Base-by-base conservation (phyloP, 2,888 invertebrate species). In the Taphrorychus bicolor region DNA sequence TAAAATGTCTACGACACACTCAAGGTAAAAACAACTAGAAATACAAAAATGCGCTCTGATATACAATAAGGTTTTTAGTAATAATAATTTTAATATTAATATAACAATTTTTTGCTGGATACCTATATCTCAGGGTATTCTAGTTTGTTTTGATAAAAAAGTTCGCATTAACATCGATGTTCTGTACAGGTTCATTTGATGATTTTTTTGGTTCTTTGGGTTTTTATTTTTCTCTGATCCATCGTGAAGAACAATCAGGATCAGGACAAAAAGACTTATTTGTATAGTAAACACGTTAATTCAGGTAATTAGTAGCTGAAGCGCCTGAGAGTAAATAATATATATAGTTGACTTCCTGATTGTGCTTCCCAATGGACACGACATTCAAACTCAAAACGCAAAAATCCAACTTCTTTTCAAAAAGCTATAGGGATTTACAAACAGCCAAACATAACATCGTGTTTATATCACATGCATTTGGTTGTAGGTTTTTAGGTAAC, bases 381-480 rank as follows among this genome's bases (percentile, higher is more conserved):
- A 45, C 32, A 32, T 32, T 32, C 7, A 11, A 32, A 45, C 45
- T 22, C 51, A n/a, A 22, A 51, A 51, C 51, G 14, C 51, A 51
- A 51, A 51, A 17, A 51, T 45, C 45, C 17, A 45, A 45, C 45
- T 5, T 45, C 14, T 7, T 7, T 4, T 45, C 17, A 5, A 45
- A 14, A 45, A 45, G 45, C 45, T 16, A 17, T n/a, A 79, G 77
- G 77, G 72, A 75, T 76, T 74, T 69, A 74, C 72, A 74, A 80
- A 80, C 79, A 78, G 77, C 77, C 76, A 80, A 32, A 80, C 79
- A 78, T 77, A 81, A 80, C 75, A 74, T 69, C 56, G 63, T 75
- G 2, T 76, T 81, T 61, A 23, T 61, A 81, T 82, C 81, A 82
- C 80, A 81, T 82, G 81, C 81, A 81, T 79, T 77, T 80, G 76